phyloP scores from a whole-genome alignment of 2,797 vertebrate genomes.

The Pachyuromys duprasi region DNA sequence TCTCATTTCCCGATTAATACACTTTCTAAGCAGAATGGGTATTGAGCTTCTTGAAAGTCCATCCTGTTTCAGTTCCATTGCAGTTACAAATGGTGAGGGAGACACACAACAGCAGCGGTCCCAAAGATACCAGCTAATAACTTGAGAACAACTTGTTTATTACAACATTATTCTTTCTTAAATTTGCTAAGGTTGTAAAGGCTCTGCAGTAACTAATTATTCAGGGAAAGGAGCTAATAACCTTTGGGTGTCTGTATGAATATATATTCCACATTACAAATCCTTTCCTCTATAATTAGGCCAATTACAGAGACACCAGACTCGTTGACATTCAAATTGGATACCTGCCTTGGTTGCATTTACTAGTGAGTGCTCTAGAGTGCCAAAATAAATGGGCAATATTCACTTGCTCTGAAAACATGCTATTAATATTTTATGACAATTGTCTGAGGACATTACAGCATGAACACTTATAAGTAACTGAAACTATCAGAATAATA shows the following conservation, averaged over 20 bases:
- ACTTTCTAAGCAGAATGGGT: background rate
- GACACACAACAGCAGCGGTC: background rate
- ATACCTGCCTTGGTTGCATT: constrained; percentile 47
- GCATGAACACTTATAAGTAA: background rate
- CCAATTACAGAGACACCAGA: constrained; percentile 58
- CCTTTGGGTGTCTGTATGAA: constrained; percentile 68
- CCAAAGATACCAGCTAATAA: constrained; percentile 56
- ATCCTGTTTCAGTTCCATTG: background rate
- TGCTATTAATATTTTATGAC: constrained; percentile 76
- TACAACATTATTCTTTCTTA: constrained; percentile 59
- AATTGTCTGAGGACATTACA: constrained; percentile 36
- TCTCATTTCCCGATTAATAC: background rate
- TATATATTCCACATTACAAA: constrained; percentile 62
- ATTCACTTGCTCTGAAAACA: constrained; percentile 49
- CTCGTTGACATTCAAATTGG: constrained; percentile 62
- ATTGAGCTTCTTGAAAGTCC: background rate
- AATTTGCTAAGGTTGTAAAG: constrained; percentile 61
- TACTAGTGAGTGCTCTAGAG: constrained; percentile 39
- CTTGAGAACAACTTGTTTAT: constrained; percentile 60
- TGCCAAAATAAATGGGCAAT: constrained; percentile 37
- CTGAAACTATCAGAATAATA: background rate
- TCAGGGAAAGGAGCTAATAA: constrained; percentile 23
- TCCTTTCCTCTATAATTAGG: constrained; percentile 67
- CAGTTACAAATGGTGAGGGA: background rate
- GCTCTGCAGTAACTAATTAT: constrained; percentile 43